Percentiles rank a stretch among this genome's conserved stretches.
Conservation (phyloP, 2,113 vertebrate species). For the Lophura nycthemera region DNA sequence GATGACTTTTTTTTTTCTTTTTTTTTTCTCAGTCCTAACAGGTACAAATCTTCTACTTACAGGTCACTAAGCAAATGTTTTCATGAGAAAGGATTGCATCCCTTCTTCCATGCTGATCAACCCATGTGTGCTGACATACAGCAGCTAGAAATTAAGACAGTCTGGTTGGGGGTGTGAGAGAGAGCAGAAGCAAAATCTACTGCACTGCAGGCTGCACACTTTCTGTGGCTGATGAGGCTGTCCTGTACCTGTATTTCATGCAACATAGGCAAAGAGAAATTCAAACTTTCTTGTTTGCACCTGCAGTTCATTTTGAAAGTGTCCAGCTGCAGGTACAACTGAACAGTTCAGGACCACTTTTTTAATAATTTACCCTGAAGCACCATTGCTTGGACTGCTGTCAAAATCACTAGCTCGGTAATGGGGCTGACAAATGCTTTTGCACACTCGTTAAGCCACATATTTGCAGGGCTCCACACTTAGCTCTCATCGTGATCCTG, state of each 20-base stretch:
- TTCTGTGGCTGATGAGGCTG: background rate
- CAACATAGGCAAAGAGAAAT: background rate
- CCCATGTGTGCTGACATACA: background rate
- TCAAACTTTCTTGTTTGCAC: background rate
- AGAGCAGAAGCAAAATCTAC: background rate
- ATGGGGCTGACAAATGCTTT: background rate
- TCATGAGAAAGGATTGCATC: background rate
- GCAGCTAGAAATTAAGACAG: background rate
- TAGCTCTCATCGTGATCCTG: background rate
- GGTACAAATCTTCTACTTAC: conserved; percentile 13
- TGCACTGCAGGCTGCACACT: fast-evolving
- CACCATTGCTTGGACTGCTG: background rate
- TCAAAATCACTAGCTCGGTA: background rate
- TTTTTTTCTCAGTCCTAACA: background rate
- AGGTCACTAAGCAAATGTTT: background rate
- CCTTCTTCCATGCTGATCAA: background rate
- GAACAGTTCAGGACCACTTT: fast-evolving
- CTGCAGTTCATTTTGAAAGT: background rate
- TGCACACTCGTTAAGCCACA: background rate
- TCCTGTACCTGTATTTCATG: background rate
- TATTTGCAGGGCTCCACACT: background rate
- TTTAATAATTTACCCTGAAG: background rate
- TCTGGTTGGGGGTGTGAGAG: background rate
- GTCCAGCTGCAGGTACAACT: background rate
- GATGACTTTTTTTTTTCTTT: background rate